These are phyloP conservation scores for Ptychodera flava DNA, from an alignment of 35 echinoderm and acorn worm species.

Conservation along the genomic window DNA sequence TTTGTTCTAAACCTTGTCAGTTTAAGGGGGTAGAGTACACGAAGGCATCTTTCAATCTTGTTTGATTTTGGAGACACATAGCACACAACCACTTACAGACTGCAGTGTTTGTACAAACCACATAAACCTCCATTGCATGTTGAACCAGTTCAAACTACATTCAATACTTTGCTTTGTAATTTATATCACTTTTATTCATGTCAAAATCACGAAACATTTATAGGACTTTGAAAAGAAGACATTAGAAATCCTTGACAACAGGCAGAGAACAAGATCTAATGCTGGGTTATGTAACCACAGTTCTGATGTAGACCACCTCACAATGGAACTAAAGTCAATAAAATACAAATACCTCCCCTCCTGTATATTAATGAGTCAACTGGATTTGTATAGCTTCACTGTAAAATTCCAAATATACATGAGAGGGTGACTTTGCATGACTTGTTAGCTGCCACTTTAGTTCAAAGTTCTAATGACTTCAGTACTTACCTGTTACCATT, in stretches of 20 bases:
- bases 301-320: neutral
- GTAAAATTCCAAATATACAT: too few species aligned
- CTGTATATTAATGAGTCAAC: too few species aligned
- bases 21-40: neutral
- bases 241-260: neutral
- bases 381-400: too few species aligned
- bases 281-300: neutral
- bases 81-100: neutral
- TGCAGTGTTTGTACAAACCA: neutral
- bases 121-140: neutral
- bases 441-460: too few species aligned
- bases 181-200: neutral
- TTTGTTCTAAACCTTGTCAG: neutral
- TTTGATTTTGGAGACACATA: neutral
- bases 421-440: too few species aligned
- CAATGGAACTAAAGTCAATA: neutral
- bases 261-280: neutral
- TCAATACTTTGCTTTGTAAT: neutral
- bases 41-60: too few species aligned
- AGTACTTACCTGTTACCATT: too few species aligned
- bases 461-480: too few species aligned
- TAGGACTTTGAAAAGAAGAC: neutral
- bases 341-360: too few species aligned
- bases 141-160: conserved; percentile 1
- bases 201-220: neutral